These are phyloP conservation scores for Phainopepla nitens DNA, from an alignment of 2,113 vertebrate genomes.

Conservation along the genomic window DNA sequence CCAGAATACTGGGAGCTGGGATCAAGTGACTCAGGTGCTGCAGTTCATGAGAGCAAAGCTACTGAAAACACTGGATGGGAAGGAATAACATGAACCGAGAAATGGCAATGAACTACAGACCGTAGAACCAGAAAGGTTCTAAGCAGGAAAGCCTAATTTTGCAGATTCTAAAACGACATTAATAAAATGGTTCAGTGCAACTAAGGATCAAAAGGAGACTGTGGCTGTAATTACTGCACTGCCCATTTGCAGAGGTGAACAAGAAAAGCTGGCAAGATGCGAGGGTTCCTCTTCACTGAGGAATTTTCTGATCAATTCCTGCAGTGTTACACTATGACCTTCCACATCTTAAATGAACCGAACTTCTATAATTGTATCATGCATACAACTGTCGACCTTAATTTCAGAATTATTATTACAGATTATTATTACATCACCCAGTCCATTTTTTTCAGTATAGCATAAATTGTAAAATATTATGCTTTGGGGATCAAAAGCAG, in stretches of 20 bases:
- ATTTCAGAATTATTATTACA: background rate
- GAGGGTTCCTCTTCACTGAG: background rate
- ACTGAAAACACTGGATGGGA: background rate
- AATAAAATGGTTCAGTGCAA: background rate
- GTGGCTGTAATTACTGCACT: background rate
- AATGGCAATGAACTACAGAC: background rate
- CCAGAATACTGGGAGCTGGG: background rate
- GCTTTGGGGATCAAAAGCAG: background rate
- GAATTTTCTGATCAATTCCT: background rate
- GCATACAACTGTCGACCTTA: background rate
- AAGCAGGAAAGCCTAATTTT: background rate
- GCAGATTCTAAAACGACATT: background rate
- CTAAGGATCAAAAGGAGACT: background rate
- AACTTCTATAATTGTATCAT: background rate
- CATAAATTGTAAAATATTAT: background rate
- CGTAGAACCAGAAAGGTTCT: background rate
- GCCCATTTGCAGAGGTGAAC: background rate
- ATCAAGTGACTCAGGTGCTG: rapidly evolving
- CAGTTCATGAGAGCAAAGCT: background rate
- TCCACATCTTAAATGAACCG: background rate
- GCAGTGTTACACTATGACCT: background rate
- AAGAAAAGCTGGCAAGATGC: background rate
- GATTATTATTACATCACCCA: background rate
- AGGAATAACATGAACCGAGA: background rate
- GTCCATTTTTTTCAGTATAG: background rate